Evolutionary conservation across 92 coral and sea anemone genomes (phyloP).

Genomic region (Zoanthus sansibaricus): DNA sequence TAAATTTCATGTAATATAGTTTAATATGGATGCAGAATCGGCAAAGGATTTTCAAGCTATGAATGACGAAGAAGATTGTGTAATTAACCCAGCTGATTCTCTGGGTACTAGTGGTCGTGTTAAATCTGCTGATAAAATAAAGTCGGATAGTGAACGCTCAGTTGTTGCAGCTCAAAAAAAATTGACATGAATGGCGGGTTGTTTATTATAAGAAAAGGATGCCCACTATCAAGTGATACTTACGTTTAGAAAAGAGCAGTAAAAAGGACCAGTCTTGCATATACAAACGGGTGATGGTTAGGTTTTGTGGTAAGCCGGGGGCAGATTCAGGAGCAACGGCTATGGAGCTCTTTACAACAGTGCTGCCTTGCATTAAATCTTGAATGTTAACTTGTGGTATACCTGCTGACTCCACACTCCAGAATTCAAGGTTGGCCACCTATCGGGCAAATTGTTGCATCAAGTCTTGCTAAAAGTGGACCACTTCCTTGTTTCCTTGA

Average conservation of each 20-base stretch:
- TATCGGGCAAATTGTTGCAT: constrained; percentile 36
- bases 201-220: constrained; percentile 55
- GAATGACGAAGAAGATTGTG: constrained; percentile 42
- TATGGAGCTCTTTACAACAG: constrained; percentile 51
- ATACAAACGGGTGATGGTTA: constrained; percentile 45
- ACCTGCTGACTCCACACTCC: constrained; percentile 44
- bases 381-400: constrained; percentile 50
- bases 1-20: neutral
- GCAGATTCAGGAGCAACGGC: constrained; percentile 70
- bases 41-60: constrained; percentile 41
- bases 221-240: constrained; percentile 46
- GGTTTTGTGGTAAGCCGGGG: constrained; percentile 59
- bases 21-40: constrained; percentile 24
- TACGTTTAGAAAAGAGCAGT: constrained; percentile 55
- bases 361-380: constrained; percentile 43
- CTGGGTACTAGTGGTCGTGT: neutral
- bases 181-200: constrained; percentile 50
- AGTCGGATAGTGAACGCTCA: constrained; percentile 31
- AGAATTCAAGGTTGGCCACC: constrained; percentile 18
- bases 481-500: constrained; percentile 28
- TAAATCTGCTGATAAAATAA: neutral
- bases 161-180: constrained; percentile 45
- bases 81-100: constrained; percentile 6
- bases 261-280: constrained; percentile 42
- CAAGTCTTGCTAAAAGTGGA: constrained; percentile 45